Base-by-base conservation (phyloP, 1,140 invertebrate genomes). In the Leptonema lineaticorne region DNA sequence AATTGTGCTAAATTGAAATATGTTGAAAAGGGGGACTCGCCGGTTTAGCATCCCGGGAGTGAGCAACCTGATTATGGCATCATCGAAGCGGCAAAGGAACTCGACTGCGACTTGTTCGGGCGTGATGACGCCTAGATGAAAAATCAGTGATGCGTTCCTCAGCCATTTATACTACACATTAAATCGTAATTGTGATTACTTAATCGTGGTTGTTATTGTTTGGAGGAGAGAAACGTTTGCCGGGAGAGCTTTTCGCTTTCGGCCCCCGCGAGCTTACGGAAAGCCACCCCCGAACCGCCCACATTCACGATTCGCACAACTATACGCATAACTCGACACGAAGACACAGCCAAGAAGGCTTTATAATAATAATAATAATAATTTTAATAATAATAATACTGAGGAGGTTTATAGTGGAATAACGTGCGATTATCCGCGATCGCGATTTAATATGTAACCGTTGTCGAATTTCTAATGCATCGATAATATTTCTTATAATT, bases 41-140 rank as follows among this genome's bases (percentile, higher is more conserved):
- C 22, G 50, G 50, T 53, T 53, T 20, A 24, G 50, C 27, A 53
- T 24, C 28, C 28, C 45, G 50, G n/a, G 6, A 7, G 20, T 18
- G 24, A 28, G 18, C 48, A 69, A 72, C 70, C 65, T 69, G 64
- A 72, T 72, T 72, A 72, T 67, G 67, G 69, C 68, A 50, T 69
- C 70, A 72, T 69, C 70, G 70, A 60, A 72, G 70, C 70, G 70
- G 70, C 67, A 72, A 69, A 71, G 70, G 29, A 72, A 65, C 63
- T 69, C 63, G 63, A 58, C 41, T 63, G 11, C 41, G 64, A 67
- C 64, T 67, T 67, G 60, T 70, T 70, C 65, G 65, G 37, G 69
- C 69, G 69, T 58, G 59, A 71, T 58, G 69, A 68, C 69, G 59
- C 63, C 63, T 57, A 69, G 63, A 67, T 66, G 70, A 69, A 72